These are phyloP conservation scores for Eupelmus urozonus DNA, from an alignment of 2,888 invertebrate species.

Conservation along the genomic window DNA sequence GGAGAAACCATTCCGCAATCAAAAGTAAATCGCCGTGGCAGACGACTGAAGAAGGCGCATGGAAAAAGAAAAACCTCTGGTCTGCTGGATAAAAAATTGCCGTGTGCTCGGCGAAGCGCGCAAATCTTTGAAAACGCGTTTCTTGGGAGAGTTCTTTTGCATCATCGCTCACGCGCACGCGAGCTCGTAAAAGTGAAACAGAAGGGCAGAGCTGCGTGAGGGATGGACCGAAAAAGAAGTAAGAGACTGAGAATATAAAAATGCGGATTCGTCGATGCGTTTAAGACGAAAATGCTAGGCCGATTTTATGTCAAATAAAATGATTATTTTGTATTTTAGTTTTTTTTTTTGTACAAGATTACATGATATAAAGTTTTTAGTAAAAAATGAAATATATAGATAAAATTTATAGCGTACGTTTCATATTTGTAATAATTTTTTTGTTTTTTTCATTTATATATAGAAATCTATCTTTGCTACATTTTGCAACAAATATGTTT, in stretches of 20 bases:
- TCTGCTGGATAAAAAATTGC: not conserved
- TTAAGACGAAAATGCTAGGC: too few relatives aligned
- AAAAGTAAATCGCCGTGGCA: slow-evolving; percentile 51
- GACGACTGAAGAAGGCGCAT: slow-evolving; percentile 1
- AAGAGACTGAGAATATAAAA: not conserved
- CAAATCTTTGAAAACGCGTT: slow-evolving; percentile 19
- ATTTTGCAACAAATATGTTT: too few relatives aligned
- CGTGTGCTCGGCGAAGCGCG: not conserved
- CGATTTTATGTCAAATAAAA: too few relatives aligned
- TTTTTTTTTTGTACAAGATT: too few relatives aligned
- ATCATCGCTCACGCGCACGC: not conserved
- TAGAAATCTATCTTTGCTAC: too few relatives aligned
- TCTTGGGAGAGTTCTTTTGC: slow-evolving; percentile 10
- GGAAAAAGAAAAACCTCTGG: not conserved
- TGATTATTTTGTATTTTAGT: too few relatives aligned
- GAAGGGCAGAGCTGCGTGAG: not conserved
- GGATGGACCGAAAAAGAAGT: not conserved
- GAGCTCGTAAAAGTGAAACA: slow-evolving; percentile 15
- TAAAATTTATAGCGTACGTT: too few relatives aligned
- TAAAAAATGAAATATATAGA: too few relatives aligned
- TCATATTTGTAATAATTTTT: too few relatives aligned
- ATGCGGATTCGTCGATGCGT: too few relatives aligned
- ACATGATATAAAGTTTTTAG: too few relatives aligned
- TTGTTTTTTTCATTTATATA: too few relatives aligned
- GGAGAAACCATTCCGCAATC: slow-evolving; percentile 47